Evolutionary conservation across 2,888 invertebrate species (phyloP).

Genomic region (Julus scandinavius): DNA sequence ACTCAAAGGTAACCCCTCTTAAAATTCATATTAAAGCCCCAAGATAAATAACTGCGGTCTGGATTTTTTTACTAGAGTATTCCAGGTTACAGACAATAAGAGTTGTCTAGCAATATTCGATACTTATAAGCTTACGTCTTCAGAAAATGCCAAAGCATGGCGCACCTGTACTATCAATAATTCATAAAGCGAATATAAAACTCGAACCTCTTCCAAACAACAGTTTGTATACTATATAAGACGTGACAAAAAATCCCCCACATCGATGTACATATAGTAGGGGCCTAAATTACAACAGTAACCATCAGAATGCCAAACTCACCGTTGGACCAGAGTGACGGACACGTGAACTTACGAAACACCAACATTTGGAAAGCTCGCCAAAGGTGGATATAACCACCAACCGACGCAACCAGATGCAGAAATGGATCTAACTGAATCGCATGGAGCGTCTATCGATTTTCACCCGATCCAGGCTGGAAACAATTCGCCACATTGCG

Average conservation of each 20-base stretch:
- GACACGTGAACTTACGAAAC: not conserved
- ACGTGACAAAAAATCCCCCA: not conserved
- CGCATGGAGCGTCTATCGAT: not conserved
- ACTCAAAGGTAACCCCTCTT: too few relatives aligned
- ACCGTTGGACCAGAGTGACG: not conserved
- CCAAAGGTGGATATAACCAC: slow-evolving; percentile 14
- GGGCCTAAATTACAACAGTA: not conserved
- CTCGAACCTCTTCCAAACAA: not conserved
- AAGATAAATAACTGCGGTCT: too few relatives aligned
- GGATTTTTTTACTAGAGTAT: too few relatives aligned
- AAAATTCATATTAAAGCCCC: too few relatives aligned
- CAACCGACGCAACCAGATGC: slow-evolving; percentile 21
- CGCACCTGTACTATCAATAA: too few relatives aligned
- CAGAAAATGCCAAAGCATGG: too few relatives aligned
- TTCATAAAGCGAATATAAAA: not conserved
- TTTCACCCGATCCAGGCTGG: not conserved
- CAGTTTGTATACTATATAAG: not conserved
- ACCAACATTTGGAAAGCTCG: not conserved
- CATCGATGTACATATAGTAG: not conserved
- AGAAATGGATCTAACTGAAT: not conserved
- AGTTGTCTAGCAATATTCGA: too few relatives aligned
- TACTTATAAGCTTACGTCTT: too few relatives aligned
- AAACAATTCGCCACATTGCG: slow-evolving; percentile 27
- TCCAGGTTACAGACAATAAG: too few relatives aligned
- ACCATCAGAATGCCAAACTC: not conserved